These are phyloP conservation scores for Diarsia brunnea DNA, from an alignment of 2,888 invertebrate species.

Conservation along the genomic window DNA sequence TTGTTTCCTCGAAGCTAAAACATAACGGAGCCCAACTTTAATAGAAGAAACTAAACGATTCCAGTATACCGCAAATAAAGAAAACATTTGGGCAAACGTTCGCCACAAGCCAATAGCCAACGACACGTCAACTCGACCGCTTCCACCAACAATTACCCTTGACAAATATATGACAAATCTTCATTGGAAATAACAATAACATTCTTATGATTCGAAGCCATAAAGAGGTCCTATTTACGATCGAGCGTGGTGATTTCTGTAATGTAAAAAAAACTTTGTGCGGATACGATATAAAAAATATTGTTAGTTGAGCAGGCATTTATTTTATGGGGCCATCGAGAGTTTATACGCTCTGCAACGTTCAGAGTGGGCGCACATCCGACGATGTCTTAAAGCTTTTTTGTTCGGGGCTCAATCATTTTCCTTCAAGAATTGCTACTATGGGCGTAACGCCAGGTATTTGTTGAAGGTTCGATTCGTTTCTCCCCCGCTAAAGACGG, in stretches of 20 bases:
- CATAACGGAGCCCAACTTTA: conserved; percentile 42
- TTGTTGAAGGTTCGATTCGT: conserved; percentile 53
- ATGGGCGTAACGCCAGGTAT: conserved; percentile 58
- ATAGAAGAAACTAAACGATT: conserved; percentile 51
- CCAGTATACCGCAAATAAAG: conserved; percentile 40
- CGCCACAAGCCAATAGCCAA: conserved; percentile 39
- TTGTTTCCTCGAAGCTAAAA: conserved; percentile 39
- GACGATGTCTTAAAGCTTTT: conserved; percentile 50
- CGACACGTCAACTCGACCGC: conserved; percentile 51
- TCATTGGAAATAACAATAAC: conserved; percentile 72
- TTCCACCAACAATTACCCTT: conserved; percentile 57
- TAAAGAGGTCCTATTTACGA: conserved; percentile 74
- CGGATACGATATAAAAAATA: conserved; percentile 75
- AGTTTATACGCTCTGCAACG: conserved; percentile 71
- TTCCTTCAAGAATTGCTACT: conserved; percentile 52
- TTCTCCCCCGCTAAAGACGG: conserved; percentile 49
- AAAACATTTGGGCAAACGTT: conserved; percentile 45
- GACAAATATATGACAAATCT: conserved; percentile 67
- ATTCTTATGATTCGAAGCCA: conserved; percentile 70
- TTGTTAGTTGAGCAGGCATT: conserved; percentile 78
- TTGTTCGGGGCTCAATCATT: conserved; percentile 57
- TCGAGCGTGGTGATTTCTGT: conserved; percentile 69
- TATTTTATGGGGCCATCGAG: conserved; percentile 78
- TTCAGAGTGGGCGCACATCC: conserved; percentile 56
- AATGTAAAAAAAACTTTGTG: conserved; percentile 69